Evolutionary conservation across 2,888 invertebrate species (phyloP).

Genomic region (Abscondita cerata): DNA sequence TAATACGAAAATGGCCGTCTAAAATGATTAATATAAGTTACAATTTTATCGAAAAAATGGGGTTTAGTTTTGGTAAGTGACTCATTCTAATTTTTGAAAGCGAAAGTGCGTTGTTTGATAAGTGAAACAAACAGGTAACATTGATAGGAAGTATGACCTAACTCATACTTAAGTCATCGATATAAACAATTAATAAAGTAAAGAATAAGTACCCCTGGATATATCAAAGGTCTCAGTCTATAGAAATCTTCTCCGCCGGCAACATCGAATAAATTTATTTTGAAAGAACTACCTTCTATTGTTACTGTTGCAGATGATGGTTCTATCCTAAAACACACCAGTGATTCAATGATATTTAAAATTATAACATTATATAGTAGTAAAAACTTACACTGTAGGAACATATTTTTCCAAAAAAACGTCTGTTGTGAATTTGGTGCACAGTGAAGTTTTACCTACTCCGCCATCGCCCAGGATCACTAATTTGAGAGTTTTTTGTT

Average conservation of each 20-base stretch:
- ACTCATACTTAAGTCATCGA: conserved; percentile 40
- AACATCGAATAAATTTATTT: conserved; percentile 60
- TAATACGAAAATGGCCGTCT: conserved; percentile 42
- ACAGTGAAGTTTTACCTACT: conserved; percentile 85
- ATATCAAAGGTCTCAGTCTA: conserved; percentile 29
- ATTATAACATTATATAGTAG: not conserved
- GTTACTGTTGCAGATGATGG: conserved; percentile 23
- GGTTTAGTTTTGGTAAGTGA: too few relatives aligned
- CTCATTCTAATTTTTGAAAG: too few relatives aligned
- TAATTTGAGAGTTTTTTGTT: conserved; percentile 44
- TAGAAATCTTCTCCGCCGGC: conserved; percentile 84
- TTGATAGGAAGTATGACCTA: too few relatives aligned
- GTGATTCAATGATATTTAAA: not conserved
- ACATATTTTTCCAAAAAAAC: conserved; percentile 65
- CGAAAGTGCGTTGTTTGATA: too few relatives aligned
- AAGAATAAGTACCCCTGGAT: conserved; percentile 10
- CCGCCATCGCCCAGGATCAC: conserved; percentile 80
- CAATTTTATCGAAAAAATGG: too few relatives aligned
- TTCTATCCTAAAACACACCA: conserved; percentile 6
- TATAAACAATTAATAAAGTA: conserved; percentile 30
- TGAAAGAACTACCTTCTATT: not conserved
- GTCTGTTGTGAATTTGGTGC: conserved; percentile 80
- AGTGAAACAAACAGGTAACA: too few relatives aligned
- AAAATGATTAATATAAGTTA: conserved; percentile 30
- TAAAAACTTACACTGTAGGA: conserved; percentile 8